Conservation (phyloP, 1,140 invertebrate species). For the Drosophila oshimai region DNA sequence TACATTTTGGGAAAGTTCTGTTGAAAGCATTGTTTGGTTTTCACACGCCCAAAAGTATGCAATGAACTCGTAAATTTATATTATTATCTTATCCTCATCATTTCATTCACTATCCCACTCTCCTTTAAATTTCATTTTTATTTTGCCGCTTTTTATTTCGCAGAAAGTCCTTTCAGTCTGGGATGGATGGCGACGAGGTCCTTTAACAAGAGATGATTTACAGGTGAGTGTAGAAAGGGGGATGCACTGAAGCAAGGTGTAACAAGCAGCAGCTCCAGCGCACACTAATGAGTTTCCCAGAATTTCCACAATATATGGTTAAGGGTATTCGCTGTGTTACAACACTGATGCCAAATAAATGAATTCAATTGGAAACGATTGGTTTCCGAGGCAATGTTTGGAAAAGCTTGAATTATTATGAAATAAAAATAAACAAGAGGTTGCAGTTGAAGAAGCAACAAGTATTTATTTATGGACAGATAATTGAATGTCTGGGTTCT, state of each 20-base stretch:
- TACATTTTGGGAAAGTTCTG: constrained; percentile 6
- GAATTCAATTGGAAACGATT: constrained; percentile 33
- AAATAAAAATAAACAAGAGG: not conserved
- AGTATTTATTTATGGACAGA: not conserved
- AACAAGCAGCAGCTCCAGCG: constrained; percentile 12
- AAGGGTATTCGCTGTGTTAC: not conserved
- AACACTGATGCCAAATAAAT: not conserved
- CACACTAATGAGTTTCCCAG: constrained; percentile 60
- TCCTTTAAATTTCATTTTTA: not conserved
- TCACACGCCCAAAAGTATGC: constrained; percentile 42
- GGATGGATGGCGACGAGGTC: not conserved
- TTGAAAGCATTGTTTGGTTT: constrained; percentile 19
- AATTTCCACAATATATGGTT: constrained; percentile 18
- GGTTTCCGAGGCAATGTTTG: constrained; percentile 7
- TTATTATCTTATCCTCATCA: not conserved
- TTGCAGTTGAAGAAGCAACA: not conserved
- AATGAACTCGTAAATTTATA: not conserved
- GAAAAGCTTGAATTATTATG: not conserved
- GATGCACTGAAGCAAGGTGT: constrained; percentile 41
- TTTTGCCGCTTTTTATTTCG: constrained; percentile 20
- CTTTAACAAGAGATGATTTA: constrained; percentile 3
- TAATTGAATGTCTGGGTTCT: not conserved
- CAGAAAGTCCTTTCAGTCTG: not conserved
- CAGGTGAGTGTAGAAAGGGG: not conserved
- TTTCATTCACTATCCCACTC: not conserved